phyloP scores from a whole-genome alignment of 2,113 vertebrate species.

The Drymodes brunneopygia region DNA sequence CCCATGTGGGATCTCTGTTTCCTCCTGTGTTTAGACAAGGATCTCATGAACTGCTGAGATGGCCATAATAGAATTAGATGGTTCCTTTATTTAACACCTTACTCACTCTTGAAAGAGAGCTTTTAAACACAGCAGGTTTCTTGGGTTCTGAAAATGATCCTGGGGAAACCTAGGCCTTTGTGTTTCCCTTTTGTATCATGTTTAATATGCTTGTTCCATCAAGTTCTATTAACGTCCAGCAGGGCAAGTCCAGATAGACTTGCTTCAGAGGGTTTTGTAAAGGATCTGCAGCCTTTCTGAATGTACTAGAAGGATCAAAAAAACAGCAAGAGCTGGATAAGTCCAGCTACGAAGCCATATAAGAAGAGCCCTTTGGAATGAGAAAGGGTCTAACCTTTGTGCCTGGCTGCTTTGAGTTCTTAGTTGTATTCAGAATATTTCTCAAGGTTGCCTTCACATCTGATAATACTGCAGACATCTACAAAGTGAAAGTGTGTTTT shows the following conservation, averaged over 20 bases:
- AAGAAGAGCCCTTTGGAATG: not conserved
- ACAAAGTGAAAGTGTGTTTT: not conserved
- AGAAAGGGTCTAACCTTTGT: not conserved
- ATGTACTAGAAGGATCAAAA: not conserved
- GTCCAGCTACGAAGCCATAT: not conserved
- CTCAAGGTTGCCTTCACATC: not conserved
- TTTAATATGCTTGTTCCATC: not conserved
- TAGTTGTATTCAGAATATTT: not conserved
- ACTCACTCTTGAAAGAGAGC: not conserved
- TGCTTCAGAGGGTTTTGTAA: not conserved
- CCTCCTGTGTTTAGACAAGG: conserved; percentile 22
- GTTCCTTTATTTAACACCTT: conserved; percentile 19
- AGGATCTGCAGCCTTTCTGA: not conserved
- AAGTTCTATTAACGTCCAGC: not conserved
- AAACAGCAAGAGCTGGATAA: not conserved
- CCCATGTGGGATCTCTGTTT: not conserved
- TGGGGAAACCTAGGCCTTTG: not conserved
- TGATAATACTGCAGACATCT: not conserved
- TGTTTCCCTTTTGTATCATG: not conserved
- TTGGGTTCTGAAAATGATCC: not conserved
- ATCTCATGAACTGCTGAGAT: conserved; percentile 32
- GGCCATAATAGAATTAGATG: not conserved
- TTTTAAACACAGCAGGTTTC: not conserved
- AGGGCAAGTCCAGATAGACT: not conserved
- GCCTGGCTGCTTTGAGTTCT: not conserved